These are phyloP conservation scores for Stegodyphus dumicola DNA, from an alignment of 1,140 invertebrate species.

Conservation along the genomic window DNA sequence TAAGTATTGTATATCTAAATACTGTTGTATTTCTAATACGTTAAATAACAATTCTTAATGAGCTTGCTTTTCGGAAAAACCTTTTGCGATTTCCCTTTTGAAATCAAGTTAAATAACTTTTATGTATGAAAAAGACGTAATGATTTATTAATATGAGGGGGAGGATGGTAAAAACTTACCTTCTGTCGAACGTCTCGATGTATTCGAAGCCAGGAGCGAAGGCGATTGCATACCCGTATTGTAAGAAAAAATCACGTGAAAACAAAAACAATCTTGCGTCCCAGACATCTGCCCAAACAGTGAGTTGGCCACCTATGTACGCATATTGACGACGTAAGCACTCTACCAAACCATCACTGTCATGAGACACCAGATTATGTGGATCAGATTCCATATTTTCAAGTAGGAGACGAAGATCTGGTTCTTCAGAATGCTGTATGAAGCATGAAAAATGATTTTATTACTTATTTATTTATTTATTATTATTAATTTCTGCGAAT, in stretches of 20 bases:
- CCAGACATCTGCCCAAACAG: slow-evolving; percentile 45
- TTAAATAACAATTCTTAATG: neutral
- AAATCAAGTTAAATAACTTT: neutral
- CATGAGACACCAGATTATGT: slow-evolving; percentile 29
- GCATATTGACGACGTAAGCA: slow-evolving; percentile 37
- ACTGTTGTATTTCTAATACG: neutral
- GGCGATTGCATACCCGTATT: slow-evolving; percentile 53
- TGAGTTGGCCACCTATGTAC: slow-evolving; percentile 56
- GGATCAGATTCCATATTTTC: slow-evolving; percentile 48
- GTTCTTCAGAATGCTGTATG: slow-evolving; percentile 16
- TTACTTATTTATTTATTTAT: too few relatives aligned
- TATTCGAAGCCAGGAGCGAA: slow-evolving; percentile 17
- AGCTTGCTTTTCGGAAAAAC: neutral
- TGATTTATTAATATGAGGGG: neutral
- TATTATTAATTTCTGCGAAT: too few relatives aligned
- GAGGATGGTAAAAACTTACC: neutral
- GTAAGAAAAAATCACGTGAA: slow-evolving; percentile 38
- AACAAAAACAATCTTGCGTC: slow-evolving; percentile 28
- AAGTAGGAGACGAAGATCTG: slow-evolving; percentile 23
- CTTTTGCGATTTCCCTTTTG: too few relatives aligned
- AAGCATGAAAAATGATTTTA: too few relatives aligned
- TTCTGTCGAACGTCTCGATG: slow-evolving; percentile 25
- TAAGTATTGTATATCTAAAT: neutral
- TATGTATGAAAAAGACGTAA: too few relatives aligned
- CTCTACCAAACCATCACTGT: slow-evolving; percentile 37